Base-by-base conservation (phyloP, 2,888 invertebrate species). In the Stenotaenia linearis region DNA sequence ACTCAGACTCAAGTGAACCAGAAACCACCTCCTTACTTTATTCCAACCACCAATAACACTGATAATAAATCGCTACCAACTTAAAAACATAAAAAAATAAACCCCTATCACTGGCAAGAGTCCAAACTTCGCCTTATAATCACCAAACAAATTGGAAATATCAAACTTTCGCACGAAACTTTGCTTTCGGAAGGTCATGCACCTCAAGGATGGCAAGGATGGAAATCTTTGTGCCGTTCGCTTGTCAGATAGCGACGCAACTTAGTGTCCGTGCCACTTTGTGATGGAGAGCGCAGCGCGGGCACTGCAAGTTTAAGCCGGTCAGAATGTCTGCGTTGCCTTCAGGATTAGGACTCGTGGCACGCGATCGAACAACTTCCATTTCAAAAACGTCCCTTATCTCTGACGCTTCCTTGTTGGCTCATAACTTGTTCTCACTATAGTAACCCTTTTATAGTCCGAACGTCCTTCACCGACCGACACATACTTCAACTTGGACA, bases 371-470 rank as follows among this genome's bases (percentile, higher is more conserved):
- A 56, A 56, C 56, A 56, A 56, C 21, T 56, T 56, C 18, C 56
- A 56, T 56, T 56, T 56, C 18, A 56, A 56, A 40, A 56, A 56
- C 23, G 56, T 56, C 56, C 56, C 56, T 56, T 56, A 56, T 56
- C 56, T 56, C 18, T 56, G 56, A 56, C 23, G 56, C 56, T 56
- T 56, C 56, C 56, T 56, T 56, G 56, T 56, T 56, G 56, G 56
- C 56, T 56, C 56, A 56, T 56, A 56, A 56, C 56, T 56, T 56
- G 56, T 56, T 56, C 56, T 56, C 56, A 56, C 56, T 56, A 56
- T 56, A 56, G 56, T 56, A 56, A 56, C 56, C 56, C 56, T 56
- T 56, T 56, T 56, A 56, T 56, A 18, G 56, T 21, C 56, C 56
- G 4, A 56, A 56, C 18, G 56, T 56, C 56, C 56, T 56, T 56